These are phyloP conservation scores for Sinopyrophorus schimmeli DNA, from an alignment of 2,888 invertebrate genomes.

Conservation along the genomic window DNA sequence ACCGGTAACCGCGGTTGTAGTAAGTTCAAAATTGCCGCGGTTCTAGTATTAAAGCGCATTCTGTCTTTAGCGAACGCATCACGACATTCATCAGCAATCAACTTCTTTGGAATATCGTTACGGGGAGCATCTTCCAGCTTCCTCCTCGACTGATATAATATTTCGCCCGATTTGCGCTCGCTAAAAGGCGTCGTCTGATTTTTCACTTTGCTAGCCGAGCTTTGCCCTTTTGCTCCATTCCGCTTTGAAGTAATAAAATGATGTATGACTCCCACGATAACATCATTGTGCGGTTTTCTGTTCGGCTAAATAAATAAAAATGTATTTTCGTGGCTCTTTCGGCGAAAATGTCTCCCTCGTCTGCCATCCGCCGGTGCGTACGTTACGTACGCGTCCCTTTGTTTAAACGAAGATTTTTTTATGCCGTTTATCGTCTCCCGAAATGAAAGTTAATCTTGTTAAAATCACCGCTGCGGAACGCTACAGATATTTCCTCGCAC, in stretches of 20 bases:
- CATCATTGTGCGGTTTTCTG: constrained; percentile 16
- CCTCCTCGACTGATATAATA: constrained; percentile 4
- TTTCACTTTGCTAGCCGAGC: constrained; percentile 25
- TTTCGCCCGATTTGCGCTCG: constrained; percentile 9
- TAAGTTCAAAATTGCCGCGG: too few relatives aligned
- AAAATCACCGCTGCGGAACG: too few relatives aligned
- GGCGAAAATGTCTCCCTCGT: constrained; percentile 28
- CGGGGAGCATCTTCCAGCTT: too few relatives aligned
- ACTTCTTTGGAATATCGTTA: too few relatives aligned
- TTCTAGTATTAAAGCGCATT: too few relatives aligned
- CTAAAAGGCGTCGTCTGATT: constrained; percentile 18
- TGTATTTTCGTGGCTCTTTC: constrained; percentile 31
- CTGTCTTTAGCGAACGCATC: too few relatives aligned
- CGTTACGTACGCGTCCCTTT: constrained; percentile 23
- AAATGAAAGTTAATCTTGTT: too few relatives aligned
- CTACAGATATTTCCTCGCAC: too few relatives aligned
- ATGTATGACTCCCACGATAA: constrained; percentile 25
- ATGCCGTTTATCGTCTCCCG: constrained; percentile 15
- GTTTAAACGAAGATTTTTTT: constrained; percentile 21
- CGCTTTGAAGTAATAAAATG: constrained; percentile 26
- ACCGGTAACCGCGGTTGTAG: too few relatives aligned
- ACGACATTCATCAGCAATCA: too few relatives aligned
- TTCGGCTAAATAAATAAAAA: constrained; percentile 31
- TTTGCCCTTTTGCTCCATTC: constrained; percentile 12
- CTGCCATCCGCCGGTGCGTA: constrained; percentile 19